These are phyloP conservation scores for Heliconius sara DNA, from an alignment of 2,888 invertebrate genomes.

Conservation along the genomic window DNA sequence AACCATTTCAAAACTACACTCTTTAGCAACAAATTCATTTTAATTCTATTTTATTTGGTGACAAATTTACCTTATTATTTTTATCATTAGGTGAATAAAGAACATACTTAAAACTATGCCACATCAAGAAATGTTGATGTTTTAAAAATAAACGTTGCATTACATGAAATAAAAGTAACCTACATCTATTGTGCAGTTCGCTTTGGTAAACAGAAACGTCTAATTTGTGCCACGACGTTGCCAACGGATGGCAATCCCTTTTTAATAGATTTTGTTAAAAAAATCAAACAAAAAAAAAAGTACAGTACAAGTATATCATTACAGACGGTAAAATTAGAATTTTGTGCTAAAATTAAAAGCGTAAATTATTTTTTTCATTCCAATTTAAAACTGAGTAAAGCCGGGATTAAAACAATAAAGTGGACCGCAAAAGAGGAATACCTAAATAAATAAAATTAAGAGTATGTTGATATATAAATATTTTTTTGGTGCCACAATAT, in stretches of 20 bases:
- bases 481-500: not conserved
- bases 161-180: not conserved
- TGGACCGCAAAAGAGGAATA: constrained; percentile 12
- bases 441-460: constrained; percentile 26
- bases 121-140: not conserved
- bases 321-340: constrained; percentile 27
- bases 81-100: no score
- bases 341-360: constrained; percentile 29
- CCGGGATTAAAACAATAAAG: constrained; percentile 35
- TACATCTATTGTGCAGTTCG: constrained; percentile 8
- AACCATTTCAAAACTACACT: no score
- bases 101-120: no score
- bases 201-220: not conserved
- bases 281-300: constrained; percentile 12
- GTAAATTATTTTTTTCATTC: constrained; percentile 29
- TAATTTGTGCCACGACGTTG: constrained; percentile 8
- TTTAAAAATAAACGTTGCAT: not conserved
- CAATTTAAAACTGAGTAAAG: constrained; percentile 18
- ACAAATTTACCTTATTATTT: no score
- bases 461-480: not conserved
- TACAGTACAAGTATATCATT: constrained; percentile 16
- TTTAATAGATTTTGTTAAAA: constrained; percentile 15
- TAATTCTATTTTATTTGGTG: no score
- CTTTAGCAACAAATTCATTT: no score
- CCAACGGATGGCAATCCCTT: constrained; percentile 13